Base-by-base conservation (phyloP, 2,888 invertebrate genomes). In the Athripsodes cinereus region DNA sequence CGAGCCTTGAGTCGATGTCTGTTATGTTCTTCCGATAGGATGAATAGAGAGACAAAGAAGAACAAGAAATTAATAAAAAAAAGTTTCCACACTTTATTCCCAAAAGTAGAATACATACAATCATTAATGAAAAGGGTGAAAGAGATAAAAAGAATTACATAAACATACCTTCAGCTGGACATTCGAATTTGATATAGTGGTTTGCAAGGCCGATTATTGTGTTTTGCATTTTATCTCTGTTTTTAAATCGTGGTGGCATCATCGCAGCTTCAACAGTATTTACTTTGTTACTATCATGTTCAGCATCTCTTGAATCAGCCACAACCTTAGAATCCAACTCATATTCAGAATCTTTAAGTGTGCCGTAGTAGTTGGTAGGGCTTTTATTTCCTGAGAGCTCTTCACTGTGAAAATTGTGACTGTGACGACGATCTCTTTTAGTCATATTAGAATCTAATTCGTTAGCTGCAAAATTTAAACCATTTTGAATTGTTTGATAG, bases 141-240 rank as follows among this genome's bases (percentile, higher is more conserved):
- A 40, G 13, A 40, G 10, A 26, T 26, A 26, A 48, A 48, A 48
- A 48, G 19, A 50, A 67, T 69, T 72, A n/a, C n/a, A n/a, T n/a
- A n/a, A n/a, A n/a, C n/a, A n/a, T n/a, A 75, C 83, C 84, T 69
- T 78, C 79, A 53, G 86, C 86, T 56, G 82, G 82, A 70, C 94
- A 93, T 67, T 81, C 82, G 1, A 95, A 74, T 64, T 81, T 80
- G 1, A 88, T 78, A 69, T 84, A 86, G 64, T 85, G 88, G 1
- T 92, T 92, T 20, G 91, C 90, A 1, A 92, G 92, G 68, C 88
- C 90, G 59, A 86, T 76, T 56, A 78, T 76, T 70, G 73, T 73
- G 1, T 68, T 67, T 51, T 67, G 76, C 69, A 78, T 68, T 68
- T 72, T 75, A 18, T 68, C 68, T 1, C 70, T 72, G 69, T 74